Conservation (phyloP, 1,140 invertebrate genomes). For the Holotrichia oblita region DNA sequence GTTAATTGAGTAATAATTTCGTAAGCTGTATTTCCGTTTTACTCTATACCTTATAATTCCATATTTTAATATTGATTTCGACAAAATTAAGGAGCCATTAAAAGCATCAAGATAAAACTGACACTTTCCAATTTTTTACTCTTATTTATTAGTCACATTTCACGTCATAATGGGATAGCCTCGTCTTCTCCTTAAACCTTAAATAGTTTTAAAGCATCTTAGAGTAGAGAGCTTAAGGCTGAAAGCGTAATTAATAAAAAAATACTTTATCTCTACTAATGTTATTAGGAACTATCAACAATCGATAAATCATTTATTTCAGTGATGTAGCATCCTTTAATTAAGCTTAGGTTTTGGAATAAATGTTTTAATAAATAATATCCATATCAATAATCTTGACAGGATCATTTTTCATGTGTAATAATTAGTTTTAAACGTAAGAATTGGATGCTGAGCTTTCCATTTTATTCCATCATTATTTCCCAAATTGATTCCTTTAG, state of each 20-base stretch:
- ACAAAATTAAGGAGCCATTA: too few relatives aligned
- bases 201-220: too few relatives aligned
- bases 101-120: not conserved
- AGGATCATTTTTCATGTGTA: too few relatives aligned
- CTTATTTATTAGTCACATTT: not conserved
- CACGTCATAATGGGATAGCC: not conserved
- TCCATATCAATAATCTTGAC: too few relatives aligned
- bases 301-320: slow-evolving; percentile 1
- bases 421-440: too few relatives aligned
- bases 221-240: not conserved
- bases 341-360: not conserved
- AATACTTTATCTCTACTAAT: not conserved
- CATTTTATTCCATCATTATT: too few relatives aligned
- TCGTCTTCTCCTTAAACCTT: not conserved
- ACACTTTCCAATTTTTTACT: not conserved
- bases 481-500: too few relatives aligned
- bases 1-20: too few relatives aligned
- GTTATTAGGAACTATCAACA: not conserved
- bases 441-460: too few relatives aligned
- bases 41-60: too few relatives aligned
- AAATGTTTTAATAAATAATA: not conserved
- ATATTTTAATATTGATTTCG: too few relatives aligned
- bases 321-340: not conserved
- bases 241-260: slow-evolving; percentile 21
- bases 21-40: too few relatives aligned